Conservation (phyloP, 2,888 invertebrate species). For the Thera britannica region DNA sequence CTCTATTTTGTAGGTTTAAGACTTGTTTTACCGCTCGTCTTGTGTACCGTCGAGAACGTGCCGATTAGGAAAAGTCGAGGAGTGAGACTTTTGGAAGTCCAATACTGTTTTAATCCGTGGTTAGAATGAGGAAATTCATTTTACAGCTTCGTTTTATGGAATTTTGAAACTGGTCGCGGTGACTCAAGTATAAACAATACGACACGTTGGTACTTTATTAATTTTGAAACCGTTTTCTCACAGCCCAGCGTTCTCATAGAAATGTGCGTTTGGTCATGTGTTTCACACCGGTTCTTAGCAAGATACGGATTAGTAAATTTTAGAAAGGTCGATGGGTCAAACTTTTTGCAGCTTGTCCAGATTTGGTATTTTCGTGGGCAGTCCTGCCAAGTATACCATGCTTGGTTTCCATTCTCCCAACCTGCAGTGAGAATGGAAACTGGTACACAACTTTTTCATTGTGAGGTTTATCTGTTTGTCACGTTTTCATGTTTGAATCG, state of each 20-base stretch:
- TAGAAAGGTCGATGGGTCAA: conserved; percentile 15
- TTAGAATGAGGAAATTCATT: conserved; percentile 61
- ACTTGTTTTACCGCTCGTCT: not conserved
- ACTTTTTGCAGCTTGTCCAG: not conserved
- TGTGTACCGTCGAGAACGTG: no score
- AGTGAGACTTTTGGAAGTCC: not conserved
- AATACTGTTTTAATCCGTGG: conserved; percentile 8
- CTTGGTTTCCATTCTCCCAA: no score
- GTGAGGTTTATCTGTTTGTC: no score
- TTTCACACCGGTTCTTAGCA: conserved; percentile 18
- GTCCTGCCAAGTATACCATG: not conserved
- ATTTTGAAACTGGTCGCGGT: conserved; percentile 58
- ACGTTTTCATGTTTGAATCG: no score
- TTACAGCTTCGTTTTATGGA: conserved; percentile 59
- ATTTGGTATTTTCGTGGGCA: not conserved
- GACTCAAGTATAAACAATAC: conserved; percentile 59
- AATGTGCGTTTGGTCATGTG: conserved; percentile 21
- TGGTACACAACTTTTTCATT: no score
- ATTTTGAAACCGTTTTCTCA: conserved; percentile 55
- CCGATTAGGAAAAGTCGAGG: no score
- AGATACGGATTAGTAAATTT: not conserved
- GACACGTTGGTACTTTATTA: conserved; percentile 48
- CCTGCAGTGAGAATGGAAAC: no score
- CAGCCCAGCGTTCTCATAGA: conserved; percentile 39
- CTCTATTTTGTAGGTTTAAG: not conserved